These are phyloP conservation scores for Nycticryphes semicollaris DNA, from an alignment of 2,113 vertebrate genomes.

Conservation along the genomic window DNA sequence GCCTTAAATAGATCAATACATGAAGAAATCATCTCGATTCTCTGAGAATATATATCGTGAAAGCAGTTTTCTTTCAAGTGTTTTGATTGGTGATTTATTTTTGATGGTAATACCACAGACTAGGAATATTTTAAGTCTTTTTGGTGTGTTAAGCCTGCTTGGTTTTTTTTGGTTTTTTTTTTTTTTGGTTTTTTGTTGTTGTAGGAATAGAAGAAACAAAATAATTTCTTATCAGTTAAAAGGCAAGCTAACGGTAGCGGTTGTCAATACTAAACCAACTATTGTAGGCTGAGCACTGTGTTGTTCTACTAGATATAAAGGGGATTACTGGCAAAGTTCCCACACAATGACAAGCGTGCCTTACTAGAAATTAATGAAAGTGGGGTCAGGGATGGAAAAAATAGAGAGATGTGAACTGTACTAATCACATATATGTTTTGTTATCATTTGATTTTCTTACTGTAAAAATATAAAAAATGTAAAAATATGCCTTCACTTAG, in stretches of 20 bases:
- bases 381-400: neutral
- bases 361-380: neutral
- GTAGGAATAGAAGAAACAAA: neutral
- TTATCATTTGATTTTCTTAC: neutral
- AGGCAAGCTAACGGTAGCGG: neutral
- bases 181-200: neutral
- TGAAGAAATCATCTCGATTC: neutral
- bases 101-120: neutral
- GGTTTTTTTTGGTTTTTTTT: neutral
- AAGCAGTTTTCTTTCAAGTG: neutral
- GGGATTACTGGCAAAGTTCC: neutral
- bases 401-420: neutral
- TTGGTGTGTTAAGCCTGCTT: neutral
- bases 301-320: neutral
- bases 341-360: neutral
- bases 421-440: neutral
- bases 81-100: neutral
- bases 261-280: neutral
- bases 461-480: too few relatives aligned
- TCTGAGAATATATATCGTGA: neutral
- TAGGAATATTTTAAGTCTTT: neutral
- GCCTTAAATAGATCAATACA: neutral
- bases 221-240: neutral
- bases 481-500: neutral
- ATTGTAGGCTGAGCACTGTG: neutral